Evolutionary conservation across 1,140 invertebrate species (phyloP).

Genomic region (Diorhabda sublineata): DNA sequence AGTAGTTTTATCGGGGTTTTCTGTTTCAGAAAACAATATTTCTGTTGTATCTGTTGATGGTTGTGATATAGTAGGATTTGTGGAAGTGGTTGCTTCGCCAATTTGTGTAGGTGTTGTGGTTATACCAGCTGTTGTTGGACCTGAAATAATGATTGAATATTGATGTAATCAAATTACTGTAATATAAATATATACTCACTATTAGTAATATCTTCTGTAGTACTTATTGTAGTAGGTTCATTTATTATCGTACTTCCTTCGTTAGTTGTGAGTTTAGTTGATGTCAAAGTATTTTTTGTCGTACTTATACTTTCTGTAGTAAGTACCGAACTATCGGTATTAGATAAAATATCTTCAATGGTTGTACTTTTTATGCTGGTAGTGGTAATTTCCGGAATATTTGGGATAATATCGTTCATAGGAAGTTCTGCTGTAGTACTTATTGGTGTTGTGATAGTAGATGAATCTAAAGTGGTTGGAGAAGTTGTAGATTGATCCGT

Average conservation of each 20-base stretch:
- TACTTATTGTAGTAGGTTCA: constrained; percentile 20
- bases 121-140: not conserved
- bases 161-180: too few relatives aligned
- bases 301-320: constrained; percentile 7
- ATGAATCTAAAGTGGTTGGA: constrained; percentile 21
- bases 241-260: constrained; percentile 21
- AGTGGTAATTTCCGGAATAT: not conserved
- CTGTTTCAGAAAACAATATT: too few relatives aligned
- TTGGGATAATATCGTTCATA: not conserved
- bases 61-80: too few relatives aligned
- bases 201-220: constrained; percentile 15
- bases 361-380: constrained; percentile 15
- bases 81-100: too few relatives aligned
- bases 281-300: constrained; percentile 13
- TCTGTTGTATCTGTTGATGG: too few relatives aligned
- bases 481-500: not conserved
- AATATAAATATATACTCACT: too few relatives aligned
- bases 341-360: constrained; percentile 14
- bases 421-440: not conserved
- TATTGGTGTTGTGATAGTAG: constrained; percentile 6
- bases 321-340: constrained; percentile 6
- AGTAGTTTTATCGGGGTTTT: too few relatives aligned
- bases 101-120: too few relatives aligned
- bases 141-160: too few relatives aligned
- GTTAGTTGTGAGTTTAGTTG: not conserved